Evolutionary conservation across 2,888 invertebrate genomes (phyloP), one percentile per base, ranked within the genome.

Genomic region (Caenorhabditis angaria): DNA sequence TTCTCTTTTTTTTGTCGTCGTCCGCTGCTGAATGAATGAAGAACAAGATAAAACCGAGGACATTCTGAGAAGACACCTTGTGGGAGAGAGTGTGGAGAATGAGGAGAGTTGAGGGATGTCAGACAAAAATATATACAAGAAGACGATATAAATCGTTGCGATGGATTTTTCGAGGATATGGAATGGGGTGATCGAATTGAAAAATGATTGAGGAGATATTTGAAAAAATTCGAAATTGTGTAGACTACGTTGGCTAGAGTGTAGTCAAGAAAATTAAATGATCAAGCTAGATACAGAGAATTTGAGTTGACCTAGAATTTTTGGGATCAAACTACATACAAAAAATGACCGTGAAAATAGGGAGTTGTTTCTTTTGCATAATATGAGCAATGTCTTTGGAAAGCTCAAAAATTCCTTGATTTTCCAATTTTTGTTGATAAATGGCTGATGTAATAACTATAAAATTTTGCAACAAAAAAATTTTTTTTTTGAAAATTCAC

Each of bases 61-160:
- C 28, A 54, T 51, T 51, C 51, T 51, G 51, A 51, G 51, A 51
- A 51, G 51, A 51, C 22, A 35, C 8, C 6, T 6, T 10, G 35
- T 10, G 22, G 22, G 22, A 51, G n/a, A 51, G 10, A 51, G 51
- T 6, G 22, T 24, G 22, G 5, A 22, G 22, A 12, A 51, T 4
- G 25, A 12, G 4, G 51, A 51, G 51, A 51, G 20, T n/a, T 8
- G 18, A 24, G 51, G n/a, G n/a, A n/a, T n/a, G n/a, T 2, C 24
- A 51, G 51, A 24, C 22, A 51, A 51, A n/a, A 5, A 48, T 5
- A 24, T 10, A 51, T 18, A 51, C n/a, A 48, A 8, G 51, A 51
- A 51, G 18, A 41, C 41, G 41, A 41, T 41, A 41, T 41, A 18
- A 41, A 41, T 41, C 41, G 41, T 18, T 12, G 41, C 41, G 41